Evolutionary conservation across 2,113 vertebrate species (phyloP).

Genomic region (Lipophrys pholis): DNA sequence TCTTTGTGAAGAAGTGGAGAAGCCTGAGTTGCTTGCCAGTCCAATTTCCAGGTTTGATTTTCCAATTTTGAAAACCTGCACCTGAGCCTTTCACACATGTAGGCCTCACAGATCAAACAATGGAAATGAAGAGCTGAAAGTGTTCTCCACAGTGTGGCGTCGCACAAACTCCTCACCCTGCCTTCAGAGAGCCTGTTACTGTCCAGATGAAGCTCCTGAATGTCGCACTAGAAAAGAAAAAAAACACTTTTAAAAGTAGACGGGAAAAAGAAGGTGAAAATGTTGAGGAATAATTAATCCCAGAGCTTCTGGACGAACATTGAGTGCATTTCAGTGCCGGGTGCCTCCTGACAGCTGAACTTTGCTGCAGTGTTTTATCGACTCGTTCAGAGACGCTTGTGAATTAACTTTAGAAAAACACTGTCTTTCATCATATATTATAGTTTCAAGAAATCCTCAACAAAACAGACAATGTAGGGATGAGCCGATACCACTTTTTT

Average conservation of each 20-base stretch:
- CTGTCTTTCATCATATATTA: neutral
- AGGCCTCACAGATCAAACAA: conserved; percentile 4
- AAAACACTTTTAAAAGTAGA: neutral
- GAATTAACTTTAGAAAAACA: conserved; percentile 37
- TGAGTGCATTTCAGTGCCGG: neutral
- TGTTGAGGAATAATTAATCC: conserved; percentile 58
- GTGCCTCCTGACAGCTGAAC: conserved; percentile 2
- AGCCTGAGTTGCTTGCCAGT: neutral
- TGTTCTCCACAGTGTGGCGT: too few relatives aligned
- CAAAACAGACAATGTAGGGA: too few relatives aligned
- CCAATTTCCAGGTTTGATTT: conserved; percentile 21
- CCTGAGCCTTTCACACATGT: conserved; percentile 11
- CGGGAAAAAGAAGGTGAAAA: neutral
- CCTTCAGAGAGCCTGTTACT: conserved; percentile 13
- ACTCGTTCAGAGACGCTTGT: neutral
- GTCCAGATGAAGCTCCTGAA: neutral
- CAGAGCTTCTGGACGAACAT: neutral
- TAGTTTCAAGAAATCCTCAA: too few relatives aligned
- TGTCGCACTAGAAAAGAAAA: neutral
- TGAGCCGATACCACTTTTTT: too few relatives aligned
- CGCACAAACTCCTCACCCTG: neutral
- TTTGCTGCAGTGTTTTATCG: neutral
- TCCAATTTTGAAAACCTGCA: conserved; percentile 11
- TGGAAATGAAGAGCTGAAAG: neutral
- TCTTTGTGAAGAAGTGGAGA: conserved; percentile 5